Evolutionary conservation across 2,888 invertebrate genomes (phyloP), one percentile per base, ranked within the genome.

Genomic region (Ichneumoninae sp.): DNA sequence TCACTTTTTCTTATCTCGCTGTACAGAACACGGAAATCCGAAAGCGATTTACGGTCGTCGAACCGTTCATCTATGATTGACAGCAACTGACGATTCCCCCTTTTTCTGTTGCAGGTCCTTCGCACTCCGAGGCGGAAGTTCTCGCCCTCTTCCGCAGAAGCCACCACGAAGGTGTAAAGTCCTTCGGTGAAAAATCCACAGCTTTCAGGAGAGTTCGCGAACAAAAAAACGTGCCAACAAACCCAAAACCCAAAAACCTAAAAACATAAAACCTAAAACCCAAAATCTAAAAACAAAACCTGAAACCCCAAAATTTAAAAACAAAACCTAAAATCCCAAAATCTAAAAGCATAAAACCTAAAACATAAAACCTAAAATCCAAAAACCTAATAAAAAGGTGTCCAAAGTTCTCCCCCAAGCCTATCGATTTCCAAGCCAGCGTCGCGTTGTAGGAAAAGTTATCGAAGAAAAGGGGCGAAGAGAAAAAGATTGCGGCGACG

Each of bases 61-160:
- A 63, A 33, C 30, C 30, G 16, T n/a, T n/a, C 13, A 33, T 33
- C n/a, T n/a, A 16, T 19, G 16, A 63, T 19, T 13, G 60, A 30
- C 30, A 68, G 19, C 26, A 50, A 57, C n/a, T 44, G 47, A 70
- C 13, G 22, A 50, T 13, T 52, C 8, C 10, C 50, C 33, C 1
- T 26, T 68, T 68, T 52, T 63, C 4, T 70, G 50, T 79, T 71
- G n/a, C 78, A 79, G 19, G n/a, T 63, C 47, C 19, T 13, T 63
- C 50, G n/a, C 70, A 52, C 7, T 10, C 22, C 33, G 36, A 63
- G 40, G 26, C 54, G 68, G 22, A 52, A 19, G 19, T 75, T 10
- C 57, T 8, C 54, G 36, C 70, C 50, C 36, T 70, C 10, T 19
- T 13, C 19, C 57, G 50, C 30, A 50, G 30, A 33, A 47, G 5